These are phyloP conservation scores for Anoplius nigerrimus DNA, from an alignment of 2,888 invertebrate species.

Conservation along the genomic window DNA sequence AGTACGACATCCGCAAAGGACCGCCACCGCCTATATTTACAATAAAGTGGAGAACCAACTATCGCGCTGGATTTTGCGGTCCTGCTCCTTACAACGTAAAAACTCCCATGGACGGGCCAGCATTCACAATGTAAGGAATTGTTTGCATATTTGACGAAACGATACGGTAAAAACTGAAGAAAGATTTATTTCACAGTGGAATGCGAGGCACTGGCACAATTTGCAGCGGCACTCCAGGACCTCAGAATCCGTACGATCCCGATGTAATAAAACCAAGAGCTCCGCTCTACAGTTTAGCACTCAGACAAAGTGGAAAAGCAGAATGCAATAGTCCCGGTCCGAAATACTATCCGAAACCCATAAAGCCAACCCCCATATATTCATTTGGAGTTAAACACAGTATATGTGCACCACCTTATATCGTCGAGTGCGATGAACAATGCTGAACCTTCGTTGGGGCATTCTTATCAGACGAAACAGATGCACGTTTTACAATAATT, in stretches of 20 bases:
- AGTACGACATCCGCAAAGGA: conserved; percentile 44
- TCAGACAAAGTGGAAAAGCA: conserved; percentile 69
- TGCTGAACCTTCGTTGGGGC: conserved; percentile 20
- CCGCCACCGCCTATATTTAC: conserved; percentile 49
- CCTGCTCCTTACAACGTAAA: conserved; percentile 54
- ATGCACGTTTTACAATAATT: no score
- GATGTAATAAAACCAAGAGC: conserved; percentile 57
- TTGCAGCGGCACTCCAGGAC: conserved; percentile 45
- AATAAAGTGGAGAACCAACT: conserved; percentile 51
- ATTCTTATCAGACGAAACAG: neutral
- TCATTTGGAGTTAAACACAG: conserved; percentile 80
- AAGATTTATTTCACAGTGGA: conserved; percentile 29
- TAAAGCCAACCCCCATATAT: conserved; percentile 76
- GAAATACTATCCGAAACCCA: conserved; percentile 75
- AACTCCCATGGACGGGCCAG: conserved; percentile 43
- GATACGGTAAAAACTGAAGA: neutral
- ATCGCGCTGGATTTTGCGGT: conserved; percentile 27
- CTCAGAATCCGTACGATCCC: conserved; percentile 25
- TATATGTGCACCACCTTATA: conserved; percentile 78
- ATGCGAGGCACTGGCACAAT: neutral
- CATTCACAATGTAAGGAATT: conserved; percentile 50
- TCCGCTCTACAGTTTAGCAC: conserved; percentile 75
- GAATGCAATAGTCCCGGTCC: conserved; percentile 77
- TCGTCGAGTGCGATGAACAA: conserved; percentile 68
- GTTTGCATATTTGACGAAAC: neutral